Percentiles rank a stretch among this genome's conserved stretches.
Conservation (phyloP, 2,888 invertebrate species). For the Melieria picta region DNA sequence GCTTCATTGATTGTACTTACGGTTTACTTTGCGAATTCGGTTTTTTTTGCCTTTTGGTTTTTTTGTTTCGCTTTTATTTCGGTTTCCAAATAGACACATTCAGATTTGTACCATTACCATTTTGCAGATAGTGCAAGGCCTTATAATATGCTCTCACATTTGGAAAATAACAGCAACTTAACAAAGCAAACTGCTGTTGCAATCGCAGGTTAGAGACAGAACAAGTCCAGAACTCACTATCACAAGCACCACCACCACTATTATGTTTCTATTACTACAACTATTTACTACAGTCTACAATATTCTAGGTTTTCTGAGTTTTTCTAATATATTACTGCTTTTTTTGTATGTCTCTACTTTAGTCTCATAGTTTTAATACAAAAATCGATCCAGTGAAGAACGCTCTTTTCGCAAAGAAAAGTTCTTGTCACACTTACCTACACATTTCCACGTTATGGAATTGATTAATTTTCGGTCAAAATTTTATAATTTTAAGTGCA, state of each 20-base stretch:
- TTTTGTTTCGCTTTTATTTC: constrained; percentile 5
- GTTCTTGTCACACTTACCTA: no score
- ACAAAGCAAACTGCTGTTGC: constrained; percentile 64
- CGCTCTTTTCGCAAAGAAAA: no score
- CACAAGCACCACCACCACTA: neutral
- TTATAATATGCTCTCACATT: constrained; percentile 65
- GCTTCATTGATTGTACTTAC: constrained; percentile 2
- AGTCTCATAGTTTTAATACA: no score
- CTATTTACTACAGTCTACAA: constrained; percentile 2
- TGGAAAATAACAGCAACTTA: constrained; percentile 65
- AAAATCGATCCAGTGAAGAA: no score
- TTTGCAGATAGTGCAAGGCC: constrained; percentile 64
- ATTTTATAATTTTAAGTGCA: no score
- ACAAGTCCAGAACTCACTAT: neutral
- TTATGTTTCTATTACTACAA: neutral
- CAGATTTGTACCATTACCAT: constrained; percentile 45
- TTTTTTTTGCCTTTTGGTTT: neutral
- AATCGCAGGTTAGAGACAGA: constrained; percentile 61
- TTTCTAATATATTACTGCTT: neutral
- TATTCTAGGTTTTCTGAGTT: neutral
- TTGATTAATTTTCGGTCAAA: no score
- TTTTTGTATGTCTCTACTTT: neutral
- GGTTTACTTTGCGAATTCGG: neutral
- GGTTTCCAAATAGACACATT: constrained; percentile 45
- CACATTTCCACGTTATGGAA: no score